Percentiles rank a stretch among this genome's conserved stretches.
Conservation (phyloP, 2,888 invertebrate species). For the Rhingia rostrata region DNA sequence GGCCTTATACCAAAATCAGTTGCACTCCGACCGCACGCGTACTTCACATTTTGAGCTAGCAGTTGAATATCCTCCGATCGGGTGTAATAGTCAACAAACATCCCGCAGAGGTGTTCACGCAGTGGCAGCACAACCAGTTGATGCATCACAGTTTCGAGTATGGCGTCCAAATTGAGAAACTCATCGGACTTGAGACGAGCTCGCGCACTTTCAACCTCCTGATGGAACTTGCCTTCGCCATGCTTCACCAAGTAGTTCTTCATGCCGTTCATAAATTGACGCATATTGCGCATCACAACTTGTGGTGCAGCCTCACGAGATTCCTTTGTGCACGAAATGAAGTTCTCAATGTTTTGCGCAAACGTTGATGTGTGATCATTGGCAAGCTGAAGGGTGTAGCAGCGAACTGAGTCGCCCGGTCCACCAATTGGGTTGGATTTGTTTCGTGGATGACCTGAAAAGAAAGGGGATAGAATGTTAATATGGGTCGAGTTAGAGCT, state of each 20-base stretch:
- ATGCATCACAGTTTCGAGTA: slow-evolving; percentile 97
- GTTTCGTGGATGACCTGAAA: slow-evolving; percentile 89
- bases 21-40: slow-evolving; percentile 81
- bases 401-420: slow-evolving; percentile 88
- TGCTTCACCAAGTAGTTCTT: slow-evolving; percentile 98
- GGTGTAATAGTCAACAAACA: slow-evolving; percentile 95
- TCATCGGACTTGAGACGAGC: slow-evolving; percentile 92
- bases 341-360: slow-evolving; percentile 95
- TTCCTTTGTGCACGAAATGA: slow-evolving; percentile 95
- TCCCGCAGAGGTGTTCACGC: slow-evolving; percentile 91
- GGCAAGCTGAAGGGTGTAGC: slow-evolving; percentile 91
- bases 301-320: slow-evolving; percentile 94
- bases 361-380: slow-evolving; percentile 94
- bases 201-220: slow-evolving; percentile 89
- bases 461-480: slow-evolving; percentile 1
- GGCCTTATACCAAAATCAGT: slow-evolving; percentile 83
- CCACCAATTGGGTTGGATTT: slow-evolving; percentile 84
- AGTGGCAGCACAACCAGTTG: slow-evolving; percentile 94
- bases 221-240: slow-evolving; percentile 96
- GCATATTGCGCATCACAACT: slow-evolving; percentile 94
- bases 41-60: slow-evolving; percentile 84
- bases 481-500: not conserved
- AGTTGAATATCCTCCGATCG: slow-evolving; percentile 88
- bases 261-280: slow-evolving; percentile 99
- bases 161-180: slow-evolving; percentile 97